A percentile compares a stretch with the other conserved stretches of the same genome.
phyloP scores from a whole-genome alignment of 2,797 vertebrate genomes.

The Delichon dasypus region DNA sequence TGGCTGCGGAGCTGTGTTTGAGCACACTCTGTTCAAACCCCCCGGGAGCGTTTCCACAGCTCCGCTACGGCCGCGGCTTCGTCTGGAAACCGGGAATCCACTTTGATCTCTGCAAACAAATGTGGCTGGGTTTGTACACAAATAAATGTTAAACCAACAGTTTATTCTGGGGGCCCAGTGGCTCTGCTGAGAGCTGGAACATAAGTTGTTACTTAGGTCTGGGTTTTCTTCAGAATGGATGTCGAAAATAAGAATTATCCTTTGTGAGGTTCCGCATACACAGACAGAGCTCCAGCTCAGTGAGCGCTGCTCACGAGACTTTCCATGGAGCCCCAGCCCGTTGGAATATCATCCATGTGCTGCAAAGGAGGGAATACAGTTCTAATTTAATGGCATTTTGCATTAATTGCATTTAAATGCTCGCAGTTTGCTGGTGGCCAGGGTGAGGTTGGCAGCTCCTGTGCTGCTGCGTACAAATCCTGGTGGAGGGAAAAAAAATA shows the following conservation, averaged over 20 bases:
- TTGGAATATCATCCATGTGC: neutral
- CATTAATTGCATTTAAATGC: neutral
- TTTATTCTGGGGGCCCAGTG: neutral
- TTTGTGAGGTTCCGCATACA: neutral
- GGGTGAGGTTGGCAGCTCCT: neutral
- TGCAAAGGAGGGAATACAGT: neutral
- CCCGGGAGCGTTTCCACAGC: neutral
- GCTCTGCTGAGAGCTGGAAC: neutral
- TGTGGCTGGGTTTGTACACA: rapidly evolving
- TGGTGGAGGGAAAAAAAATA: neutral
- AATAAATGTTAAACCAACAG: neutral
- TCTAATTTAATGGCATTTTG: neutral
- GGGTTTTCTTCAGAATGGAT: neutral
- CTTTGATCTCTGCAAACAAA: neutral
- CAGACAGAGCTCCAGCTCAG: neutral
- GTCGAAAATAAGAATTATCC: neutral
- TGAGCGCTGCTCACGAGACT: neutral
- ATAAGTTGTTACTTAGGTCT: neutral
- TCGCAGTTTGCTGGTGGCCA: neutral
- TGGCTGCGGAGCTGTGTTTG: neutral
- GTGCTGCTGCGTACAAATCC: neutral
- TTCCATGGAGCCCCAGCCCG: neutral
- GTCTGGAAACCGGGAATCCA: rapidly evolving
- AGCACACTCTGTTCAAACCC: rapidly evolving
- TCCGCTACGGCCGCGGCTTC: neutral